phyloP scores from a whole-genome alignment of 2,113 vertebrate species.

The Nansenia antarctica region DNA sequence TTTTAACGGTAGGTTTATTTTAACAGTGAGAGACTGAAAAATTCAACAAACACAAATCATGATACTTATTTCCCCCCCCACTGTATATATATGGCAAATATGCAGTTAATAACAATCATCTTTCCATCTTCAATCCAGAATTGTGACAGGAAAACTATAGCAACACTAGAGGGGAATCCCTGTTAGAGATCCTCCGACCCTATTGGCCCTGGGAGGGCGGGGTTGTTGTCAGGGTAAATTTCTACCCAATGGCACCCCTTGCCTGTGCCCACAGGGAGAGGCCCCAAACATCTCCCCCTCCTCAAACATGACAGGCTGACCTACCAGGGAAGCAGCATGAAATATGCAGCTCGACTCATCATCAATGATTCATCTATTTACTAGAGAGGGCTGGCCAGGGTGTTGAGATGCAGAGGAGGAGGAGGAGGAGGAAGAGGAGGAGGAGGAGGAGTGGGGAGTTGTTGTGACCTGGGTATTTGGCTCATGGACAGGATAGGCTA shows the following conservation, averaged over 20 bases:
- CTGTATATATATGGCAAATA: neutral
- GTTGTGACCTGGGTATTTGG: neutral
- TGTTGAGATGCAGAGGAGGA: neutral
- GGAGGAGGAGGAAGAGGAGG: neutral
- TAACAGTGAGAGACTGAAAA: no score
- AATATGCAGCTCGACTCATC: constrained; percentile 56
- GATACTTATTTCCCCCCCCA: no score
- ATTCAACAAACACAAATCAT: no score
- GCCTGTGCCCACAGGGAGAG: neutral
- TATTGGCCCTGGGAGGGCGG: constrained; percentile 49
- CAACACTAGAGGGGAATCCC: neutral
- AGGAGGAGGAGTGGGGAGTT: neutral
- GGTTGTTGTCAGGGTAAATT: constrained; percentile 57
- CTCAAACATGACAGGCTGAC: constrained; percentile 37
- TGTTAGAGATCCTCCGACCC: constrained; percentile 3
- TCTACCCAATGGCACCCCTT: constrained; percentile 37
- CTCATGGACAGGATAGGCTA: no score
- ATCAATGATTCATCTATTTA: constrained; percentile 62
- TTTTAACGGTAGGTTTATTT: no score
- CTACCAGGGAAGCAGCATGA: constrained; percentile 42
- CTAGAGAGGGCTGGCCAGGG: constrained; percentile 20
- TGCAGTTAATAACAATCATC: neutral
- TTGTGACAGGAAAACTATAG: neutral
- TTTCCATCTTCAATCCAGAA: neutral
- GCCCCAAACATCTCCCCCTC: neutral